A percentile compares a stretch with the other conserved stretches of the same genome.
phyloP scores from a whole-genome alignment of 1,140 invertebrate genomes.

The Mycetomoellerius zeteki region DNA sequence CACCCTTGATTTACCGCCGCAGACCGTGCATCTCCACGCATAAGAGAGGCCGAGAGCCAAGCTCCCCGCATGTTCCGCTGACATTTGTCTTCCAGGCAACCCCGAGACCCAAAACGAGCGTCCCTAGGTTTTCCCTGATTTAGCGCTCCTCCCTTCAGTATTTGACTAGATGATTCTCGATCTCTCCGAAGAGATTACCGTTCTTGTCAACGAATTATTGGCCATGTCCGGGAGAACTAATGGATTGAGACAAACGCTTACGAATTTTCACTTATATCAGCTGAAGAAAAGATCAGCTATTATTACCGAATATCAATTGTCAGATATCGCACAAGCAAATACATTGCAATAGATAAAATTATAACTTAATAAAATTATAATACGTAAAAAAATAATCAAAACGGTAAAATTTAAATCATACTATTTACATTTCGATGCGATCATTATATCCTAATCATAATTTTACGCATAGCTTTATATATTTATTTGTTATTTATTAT shows the following conservation, averaged over 20 bases:
- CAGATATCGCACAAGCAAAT: background rate
- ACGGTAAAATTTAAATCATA: background rate
- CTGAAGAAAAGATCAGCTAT: background rate
- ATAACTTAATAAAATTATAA: background rate
- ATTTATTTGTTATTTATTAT: background rate
- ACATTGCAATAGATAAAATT: background rate
- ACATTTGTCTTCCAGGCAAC: slow-evolving; percentile 84
- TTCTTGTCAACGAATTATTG: slow-evolving; percentile 59
- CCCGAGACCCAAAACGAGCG: slow-evolving; percentile 76
- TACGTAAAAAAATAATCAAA: background rate
- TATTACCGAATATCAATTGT: background rate
- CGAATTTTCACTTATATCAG: background rate
- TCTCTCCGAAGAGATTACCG: slow-evolving; percentile 67
- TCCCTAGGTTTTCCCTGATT: slow-evolving; percentile 80
- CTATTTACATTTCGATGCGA: background rate
- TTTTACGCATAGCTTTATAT: background rate
- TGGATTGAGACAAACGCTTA: slow-evolving; percentile 34
- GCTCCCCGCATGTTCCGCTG: slow-evolving; percentile 67
- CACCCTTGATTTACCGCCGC: slow-evolving; percentile 84
- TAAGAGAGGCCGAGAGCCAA: slow-evolving; percentile 71
- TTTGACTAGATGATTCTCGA: slow-evolving; percentile 83
- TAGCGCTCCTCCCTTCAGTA: slow-evolving; percentile 79
- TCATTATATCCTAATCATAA: background rate
- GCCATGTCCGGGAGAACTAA: background rate
- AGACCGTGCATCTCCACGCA: slow-evolving; percentile 78